phyloP scores from a whole-genome alignment of 2,797 vertebrate species.

The Oceanodroma leucorhoa region DNA sequence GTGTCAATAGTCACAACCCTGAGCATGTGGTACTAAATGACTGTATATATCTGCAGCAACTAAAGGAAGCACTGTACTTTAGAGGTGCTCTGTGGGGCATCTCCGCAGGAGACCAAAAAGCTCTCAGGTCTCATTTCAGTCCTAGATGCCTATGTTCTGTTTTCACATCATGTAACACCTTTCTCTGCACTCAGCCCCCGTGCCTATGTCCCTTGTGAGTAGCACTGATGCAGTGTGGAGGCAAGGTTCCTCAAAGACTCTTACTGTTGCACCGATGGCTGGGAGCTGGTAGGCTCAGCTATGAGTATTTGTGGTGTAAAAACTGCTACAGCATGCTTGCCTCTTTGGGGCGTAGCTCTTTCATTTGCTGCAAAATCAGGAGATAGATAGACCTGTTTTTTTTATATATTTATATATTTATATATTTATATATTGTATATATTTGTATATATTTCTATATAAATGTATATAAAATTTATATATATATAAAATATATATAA shows the following conservation, averaged over 20 bases:
- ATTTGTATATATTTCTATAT: no score
- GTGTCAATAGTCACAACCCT: not conserved
- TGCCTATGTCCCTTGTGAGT: not conserved
- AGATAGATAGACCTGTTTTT: accelerated
- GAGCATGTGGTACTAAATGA: not conserved
- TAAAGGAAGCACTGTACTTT: not conserved
- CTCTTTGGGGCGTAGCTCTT: not conserved
- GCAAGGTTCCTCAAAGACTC: not conserved
- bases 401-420: no score
- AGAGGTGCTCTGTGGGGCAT: not conserved
- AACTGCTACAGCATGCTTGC: not conserved
- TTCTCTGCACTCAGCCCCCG: not conserved
- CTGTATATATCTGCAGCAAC: not conserved
- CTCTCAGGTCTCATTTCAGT: not conserved
- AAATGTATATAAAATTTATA: no score
- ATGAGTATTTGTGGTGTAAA: not conserved
- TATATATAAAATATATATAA: no score
- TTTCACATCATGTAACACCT: accelerated
- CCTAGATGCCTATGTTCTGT: not conserved
- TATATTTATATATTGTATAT: no score
- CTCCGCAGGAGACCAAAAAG: not conserved
- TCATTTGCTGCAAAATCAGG: not conserved
- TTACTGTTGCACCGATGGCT: not conserved
- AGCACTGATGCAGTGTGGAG: not conserved
- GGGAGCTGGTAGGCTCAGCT: not conserved